Conservation (phyloP, 2,797 vertebrate species). For the Clangula hyemalis region DNA sequence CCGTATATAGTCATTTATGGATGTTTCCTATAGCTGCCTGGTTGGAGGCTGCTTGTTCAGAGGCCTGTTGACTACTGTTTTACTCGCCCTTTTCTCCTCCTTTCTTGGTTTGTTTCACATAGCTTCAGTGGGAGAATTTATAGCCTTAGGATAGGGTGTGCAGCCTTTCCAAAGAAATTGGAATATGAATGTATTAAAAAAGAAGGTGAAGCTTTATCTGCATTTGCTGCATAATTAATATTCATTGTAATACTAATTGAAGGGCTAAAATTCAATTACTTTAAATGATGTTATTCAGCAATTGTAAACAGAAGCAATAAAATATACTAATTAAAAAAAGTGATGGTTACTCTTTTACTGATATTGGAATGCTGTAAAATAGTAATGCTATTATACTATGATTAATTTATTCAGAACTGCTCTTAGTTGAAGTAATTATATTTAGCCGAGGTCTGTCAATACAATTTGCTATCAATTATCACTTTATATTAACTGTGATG, state of each 20-base stretch:
- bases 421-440: slow-evolving; percentile 11
- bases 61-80: not conserved
- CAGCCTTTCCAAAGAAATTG: not conserved
- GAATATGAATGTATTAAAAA: not conserved
- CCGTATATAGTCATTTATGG: not conserved
- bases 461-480: not conserved
- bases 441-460: slow-evolving; percentile 26
- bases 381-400: not conserved
- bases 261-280: slow-evolving; percentile 33
- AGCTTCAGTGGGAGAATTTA: not conserved
- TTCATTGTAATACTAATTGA: not conserved
- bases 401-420: slow-evolving; percentile 40
- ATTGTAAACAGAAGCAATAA: not conserved
- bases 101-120: not conserved
- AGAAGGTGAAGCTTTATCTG: not conserved
- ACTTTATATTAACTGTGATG: not conserved
- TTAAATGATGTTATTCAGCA: not conserved
- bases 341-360: not conserved
- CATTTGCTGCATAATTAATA: not conserved
- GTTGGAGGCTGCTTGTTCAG: not conserved
- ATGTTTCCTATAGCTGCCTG: not conserved
- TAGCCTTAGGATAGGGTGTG: not conserved
- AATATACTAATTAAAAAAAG: slow-evolving; percentile 31
- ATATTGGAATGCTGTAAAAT: not conserved
- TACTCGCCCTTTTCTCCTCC: not conserved